Percentiles rank a stretch among this genome's conserved stretches.
Conservation (phyloP, 2,888 invertebrate species). For the Cephus sareptanus region DNA sequence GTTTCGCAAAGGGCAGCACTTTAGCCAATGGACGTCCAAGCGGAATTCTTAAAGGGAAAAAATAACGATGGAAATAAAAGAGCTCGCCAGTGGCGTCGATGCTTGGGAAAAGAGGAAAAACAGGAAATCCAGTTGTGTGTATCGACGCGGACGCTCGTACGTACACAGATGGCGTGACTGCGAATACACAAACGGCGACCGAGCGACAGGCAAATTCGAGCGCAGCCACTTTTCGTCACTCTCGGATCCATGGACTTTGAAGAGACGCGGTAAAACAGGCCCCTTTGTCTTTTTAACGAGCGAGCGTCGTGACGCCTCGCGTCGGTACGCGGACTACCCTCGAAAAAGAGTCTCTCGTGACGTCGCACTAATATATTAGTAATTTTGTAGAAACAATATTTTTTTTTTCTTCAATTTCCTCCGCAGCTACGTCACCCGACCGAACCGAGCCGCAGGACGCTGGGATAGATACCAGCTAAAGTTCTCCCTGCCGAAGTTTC, state of each 20-base stretch:
- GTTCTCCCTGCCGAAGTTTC: constrained; percentile 4
- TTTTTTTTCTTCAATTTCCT: not conserved
- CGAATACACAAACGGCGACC: not conserved
- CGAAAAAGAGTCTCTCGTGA: not conserved
- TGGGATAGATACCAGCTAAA: not conserved
- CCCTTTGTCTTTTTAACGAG: not conserved
- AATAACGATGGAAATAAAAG: not conserved
- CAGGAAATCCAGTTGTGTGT: not conserved
- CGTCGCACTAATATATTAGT: not conserved
- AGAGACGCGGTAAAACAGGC: not conserved
- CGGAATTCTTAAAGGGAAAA: not conserved
- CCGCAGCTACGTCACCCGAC: constrained; percentile 6
- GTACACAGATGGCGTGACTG: not conserved
- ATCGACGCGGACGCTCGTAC: not conserved
- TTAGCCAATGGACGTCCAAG: not conserved
- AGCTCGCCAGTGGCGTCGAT: not conserved
- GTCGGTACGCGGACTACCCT: not conserved
- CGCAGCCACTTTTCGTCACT: not conserved
- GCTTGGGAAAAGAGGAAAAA: not conserved
- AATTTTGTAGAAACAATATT: constrained; percentile 12
- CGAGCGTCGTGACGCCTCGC: not conserved
- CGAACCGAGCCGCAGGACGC: not conserved
- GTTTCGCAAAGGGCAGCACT: not conserved
- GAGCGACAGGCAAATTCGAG: not conserved
- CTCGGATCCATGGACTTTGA: not conserved